Conservation (phyloP, 2,888 invertebrate species). For the Nasonia oneida region DNA sequence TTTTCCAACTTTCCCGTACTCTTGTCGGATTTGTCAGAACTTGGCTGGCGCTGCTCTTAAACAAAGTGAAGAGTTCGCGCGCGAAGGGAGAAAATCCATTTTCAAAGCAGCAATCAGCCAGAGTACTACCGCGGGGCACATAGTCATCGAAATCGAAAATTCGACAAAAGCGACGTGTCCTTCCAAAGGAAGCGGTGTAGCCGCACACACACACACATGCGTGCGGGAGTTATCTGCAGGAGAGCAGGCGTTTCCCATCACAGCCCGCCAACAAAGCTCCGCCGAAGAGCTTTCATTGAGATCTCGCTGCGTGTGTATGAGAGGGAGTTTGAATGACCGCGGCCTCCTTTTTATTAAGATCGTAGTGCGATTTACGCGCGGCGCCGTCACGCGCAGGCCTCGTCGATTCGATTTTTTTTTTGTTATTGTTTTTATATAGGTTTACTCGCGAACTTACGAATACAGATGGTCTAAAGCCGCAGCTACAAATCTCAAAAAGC, state of each 20-base stretch:
- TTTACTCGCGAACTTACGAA: neutral
- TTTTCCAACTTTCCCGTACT: neutral
- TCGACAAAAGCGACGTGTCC: neutral
- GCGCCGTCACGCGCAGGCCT: neutral
- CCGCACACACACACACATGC: neutral
- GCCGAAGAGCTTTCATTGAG: slow-evolving; percentile 17
- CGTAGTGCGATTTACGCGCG: neutral
- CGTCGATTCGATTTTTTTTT: neutral
- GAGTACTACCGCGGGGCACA: neutral
- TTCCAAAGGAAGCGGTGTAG: neutral
- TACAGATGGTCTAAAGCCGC: neutral
- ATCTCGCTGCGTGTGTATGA: neutral
- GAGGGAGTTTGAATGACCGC: slow-evolving; percentile 14
- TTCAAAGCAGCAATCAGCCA: neutral
- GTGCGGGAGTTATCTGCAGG: neutral
- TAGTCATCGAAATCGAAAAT: neutral
- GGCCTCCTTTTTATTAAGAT: slow-evolving; percentile 36
- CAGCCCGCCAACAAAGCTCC: slow-evolving; percentile 13
- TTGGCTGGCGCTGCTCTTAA: neutral
- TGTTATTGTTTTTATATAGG: neutral
- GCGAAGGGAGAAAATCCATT: neutral
- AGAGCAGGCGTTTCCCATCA: neutral
- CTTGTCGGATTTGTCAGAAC: slow-evolving; percentile 5
- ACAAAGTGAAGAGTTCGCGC: neutral
- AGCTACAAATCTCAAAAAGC: slow-evolving; percentile 1